A percentile compares a stretch with the other conserved stretches of the same genome.
Conservation (phyloP, 2,797 vertebrate genomes). For the Hoplostethus atlanticus region DNA sequence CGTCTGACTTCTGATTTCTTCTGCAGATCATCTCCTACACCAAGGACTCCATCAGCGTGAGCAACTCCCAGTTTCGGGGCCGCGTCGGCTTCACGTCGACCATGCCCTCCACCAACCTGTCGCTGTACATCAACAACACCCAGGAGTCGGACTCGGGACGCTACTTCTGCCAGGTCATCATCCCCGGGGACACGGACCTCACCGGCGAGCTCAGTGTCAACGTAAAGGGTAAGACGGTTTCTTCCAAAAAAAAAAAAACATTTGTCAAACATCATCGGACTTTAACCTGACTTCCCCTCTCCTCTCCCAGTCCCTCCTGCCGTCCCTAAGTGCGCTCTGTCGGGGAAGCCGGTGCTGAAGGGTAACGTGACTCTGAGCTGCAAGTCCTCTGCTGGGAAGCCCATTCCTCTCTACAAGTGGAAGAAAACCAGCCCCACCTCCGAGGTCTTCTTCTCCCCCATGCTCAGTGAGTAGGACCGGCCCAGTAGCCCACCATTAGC, state of each 20-base stretch:
- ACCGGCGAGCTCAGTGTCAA: slow-evolving; percentile 65
- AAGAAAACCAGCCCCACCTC: slow-evolving; percentile 77
- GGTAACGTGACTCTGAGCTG: slow-evolving; percentile 89
- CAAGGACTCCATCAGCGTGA: slow-evolving; percentile 27
- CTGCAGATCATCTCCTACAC: slow-evolving; percentile 87
- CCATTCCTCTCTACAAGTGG: slow-evolving; percentile 87
- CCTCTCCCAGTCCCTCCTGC: slow-evolving; percentile 86
- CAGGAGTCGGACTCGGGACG: slow-evolving; percentile 87
- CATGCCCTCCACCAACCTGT: slow-evolving; percentile 82
- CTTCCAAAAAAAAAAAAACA: background rate
- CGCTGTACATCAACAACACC: slow-evolving; percentile 87
- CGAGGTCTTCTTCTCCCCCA: slow-evolving; percentile 80
- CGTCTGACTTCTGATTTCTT: background rate
- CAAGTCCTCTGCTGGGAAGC: slow-evolving; percentile 85
- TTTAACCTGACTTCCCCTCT: background rate
- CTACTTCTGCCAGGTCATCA: slow-evolving; percentile 86
- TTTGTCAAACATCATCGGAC: too few species aligned
- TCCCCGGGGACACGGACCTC: accelerated
- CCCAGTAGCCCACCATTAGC: background rate
- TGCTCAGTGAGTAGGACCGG: slow-evolving; percentile 79
- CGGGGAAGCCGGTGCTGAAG: slow-evolving; percentile 81
- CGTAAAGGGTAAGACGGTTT: slow-evolving; percentile 74
- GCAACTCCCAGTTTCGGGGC: slow-evolving; percentile 56
- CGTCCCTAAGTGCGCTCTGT: slow-evolving; percentile 80
- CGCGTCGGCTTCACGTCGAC: slow-evolving; percentile 79